Evolutionary conservation across 1,140 invertebrate genomes (phyloP).

Genomic region (Bombus ignitus): DNA sequence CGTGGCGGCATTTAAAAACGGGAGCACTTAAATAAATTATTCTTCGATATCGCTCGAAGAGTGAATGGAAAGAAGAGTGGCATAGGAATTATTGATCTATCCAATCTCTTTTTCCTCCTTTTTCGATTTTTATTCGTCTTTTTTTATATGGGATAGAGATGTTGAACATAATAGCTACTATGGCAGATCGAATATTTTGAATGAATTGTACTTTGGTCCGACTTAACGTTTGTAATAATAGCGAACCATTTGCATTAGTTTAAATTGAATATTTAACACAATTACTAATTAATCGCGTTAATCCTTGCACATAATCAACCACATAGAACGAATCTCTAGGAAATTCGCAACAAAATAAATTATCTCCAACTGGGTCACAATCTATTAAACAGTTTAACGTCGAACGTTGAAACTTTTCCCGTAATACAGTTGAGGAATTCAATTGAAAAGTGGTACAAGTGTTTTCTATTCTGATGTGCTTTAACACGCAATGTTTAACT

Average conservation of each 20-base stretch:
- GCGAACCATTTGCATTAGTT: background rate
- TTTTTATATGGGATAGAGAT: background rate
- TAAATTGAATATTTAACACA: background rate
- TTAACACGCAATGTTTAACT: too few species aligned
- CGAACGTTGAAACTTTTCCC: background rate
- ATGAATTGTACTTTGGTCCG: background rate
- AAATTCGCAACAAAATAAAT: background rate
- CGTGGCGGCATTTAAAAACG: slow-evolving; percentile 3
- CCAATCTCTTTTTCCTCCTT: too few species aligned
- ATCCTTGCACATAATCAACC: background rate
- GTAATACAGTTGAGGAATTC: background rate
- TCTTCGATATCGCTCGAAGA: background rate
- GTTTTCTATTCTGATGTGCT: background rate
- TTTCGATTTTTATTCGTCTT: background rate
- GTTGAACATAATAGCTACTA: background rate
- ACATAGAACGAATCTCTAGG: background rate
- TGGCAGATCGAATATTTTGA: background rate
- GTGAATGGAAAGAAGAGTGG: background rate
- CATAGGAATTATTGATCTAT: background rate
- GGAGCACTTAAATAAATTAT: slow-evolving; percentile 3
- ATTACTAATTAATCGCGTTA: background rate
- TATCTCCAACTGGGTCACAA: background rate
- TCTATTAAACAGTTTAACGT: background rate
- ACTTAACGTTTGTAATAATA: background rate
- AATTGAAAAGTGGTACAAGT: background rate